These are phyloP conservation scores for Sebastes matsubarae DNA, from an alignment of 2,797 vertebrate genomes.

Conservation along the genomic window DNA sequence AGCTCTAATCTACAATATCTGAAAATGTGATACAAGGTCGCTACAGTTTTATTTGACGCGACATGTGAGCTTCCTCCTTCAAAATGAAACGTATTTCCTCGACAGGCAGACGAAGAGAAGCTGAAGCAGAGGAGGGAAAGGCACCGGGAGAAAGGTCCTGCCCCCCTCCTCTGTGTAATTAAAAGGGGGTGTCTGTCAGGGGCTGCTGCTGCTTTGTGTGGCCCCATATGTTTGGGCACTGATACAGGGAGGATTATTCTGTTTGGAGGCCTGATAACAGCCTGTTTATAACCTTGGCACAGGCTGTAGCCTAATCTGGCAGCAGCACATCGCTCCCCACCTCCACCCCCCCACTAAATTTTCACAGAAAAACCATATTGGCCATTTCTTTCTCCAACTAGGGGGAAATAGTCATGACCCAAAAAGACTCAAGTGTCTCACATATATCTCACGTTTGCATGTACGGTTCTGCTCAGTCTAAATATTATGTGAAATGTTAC, in stretches of 20 bases:
- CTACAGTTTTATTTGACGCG: background rate
- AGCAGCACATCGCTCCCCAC: conserved; percentile 92
- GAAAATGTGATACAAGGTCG: background rate
- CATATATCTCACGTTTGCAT: conserved; percentile 30
- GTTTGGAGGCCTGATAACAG: conserved; percentile 97
- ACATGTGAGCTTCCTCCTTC: background rate
- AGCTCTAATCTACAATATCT: background rate
- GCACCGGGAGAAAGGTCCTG: conserved; percentile 70
- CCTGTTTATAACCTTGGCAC: conserved; percentile 99
- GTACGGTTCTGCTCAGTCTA: background rate
- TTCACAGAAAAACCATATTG: conserved; percentile 68
- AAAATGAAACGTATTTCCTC: conserved; percentile 25
- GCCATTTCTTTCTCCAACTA: conserved; percentile 54
- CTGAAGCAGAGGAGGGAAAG: conserved; percentile 35
- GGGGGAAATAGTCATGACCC: conserved; percentile 57
- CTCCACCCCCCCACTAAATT: conserved; percentile 77
- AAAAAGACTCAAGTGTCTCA: conserved; percentile 41
- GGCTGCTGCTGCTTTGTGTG: conserved; percentile 93
- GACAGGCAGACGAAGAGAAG: conserved; percentile 36
- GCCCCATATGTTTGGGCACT: conserved; percentile 98
- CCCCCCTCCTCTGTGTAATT: conserved; percentile 91
- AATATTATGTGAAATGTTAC: background rate
- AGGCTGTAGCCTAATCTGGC: conserved; percentile 96
- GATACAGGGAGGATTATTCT: conserved; percentile 99
- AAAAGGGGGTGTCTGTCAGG: conserved; percentile 98